Evolutionary conservation across 2,797 vertebrate genomes (phyloP).

Genomic region (Pseudotriccus pelzelni): DNA sequence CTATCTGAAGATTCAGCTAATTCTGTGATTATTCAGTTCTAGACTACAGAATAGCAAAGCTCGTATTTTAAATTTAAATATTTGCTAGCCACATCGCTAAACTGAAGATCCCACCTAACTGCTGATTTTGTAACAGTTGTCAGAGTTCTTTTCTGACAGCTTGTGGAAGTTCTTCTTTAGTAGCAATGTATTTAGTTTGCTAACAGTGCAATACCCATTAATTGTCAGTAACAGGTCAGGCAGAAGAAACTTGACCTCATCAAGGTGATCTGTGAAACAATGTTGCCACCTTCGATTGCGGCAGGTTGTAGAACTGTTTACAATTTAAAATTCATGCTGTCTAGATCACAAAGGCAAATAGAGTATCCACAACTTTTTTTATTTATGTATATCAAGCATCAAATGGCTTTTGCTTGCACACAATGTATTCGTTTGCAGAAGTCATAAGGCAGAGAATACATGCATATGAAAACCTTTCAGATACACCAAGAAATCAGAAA

Average conservation of each 20-base stretch:
- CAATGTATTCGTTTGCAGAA: not conserved
- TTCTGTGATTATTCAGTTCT: not conserved
- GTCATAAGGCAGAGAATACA: not conserved
- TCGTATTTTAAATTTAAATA: not conserved
- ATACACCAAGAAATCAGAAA: not conserved
- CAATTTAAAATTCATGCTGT: not conserved
- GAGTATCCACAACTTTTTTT: not conserved
- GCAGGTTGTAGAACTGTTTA: not conserved
- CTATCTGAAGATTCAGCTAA: constrained; percentile 34
- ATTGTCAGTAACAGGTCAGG: not conserved
- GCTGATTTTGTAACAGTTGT: not conserved
- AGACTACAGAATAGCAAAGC: not conserved
- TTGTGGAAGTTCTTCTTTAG: not conserved
- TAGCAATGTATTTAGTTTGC: not conserved
- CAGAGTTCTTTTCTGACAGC: not conserved
- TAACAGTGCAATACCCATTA: not conserved
- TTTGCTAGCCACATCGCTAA: not conserved
- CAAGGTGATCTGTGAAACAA: not conserved
- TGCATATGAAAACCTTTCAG: not conserved
- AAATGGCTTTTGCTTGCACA: not conserved
- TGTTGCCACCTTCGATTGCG: not conserved
- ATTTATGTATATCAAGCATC: not conserved
- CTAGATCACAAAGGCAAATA: not conserved
- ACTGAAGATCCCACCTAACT: not conserved
- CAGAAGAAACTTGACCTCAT: not conserved